phyloP scores from a whole-genome alignment of 2,113 vertebrate genomes.

The Macrotis lagotis region DNA sequence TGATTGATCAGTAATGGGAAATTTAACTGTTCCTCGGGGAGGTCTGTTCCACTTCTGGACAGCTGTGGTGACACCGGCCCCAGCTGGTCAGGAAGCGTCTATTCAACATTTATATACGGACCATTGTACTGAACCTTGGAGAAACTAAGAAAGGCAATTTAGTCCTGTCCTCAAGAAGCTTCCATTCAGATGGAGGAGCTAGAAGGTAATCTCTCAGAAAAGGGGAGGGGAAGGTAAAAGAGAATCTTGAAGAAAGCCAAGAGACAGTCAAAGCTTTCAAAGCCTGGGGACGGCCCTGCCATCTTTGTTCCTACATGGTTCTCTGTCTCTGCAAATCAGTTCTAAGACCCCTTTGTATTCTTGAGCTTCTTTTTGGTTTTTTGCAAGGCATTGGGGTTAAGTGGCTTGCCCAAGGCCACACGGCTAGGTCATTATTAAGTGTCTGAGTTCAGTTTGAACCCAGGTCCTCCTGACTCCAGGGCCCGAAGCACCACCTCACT shows the following conservation, averaged over 20 bases:
- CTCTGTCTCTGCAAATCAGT: neutral
- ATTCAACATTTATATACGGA: neutral
- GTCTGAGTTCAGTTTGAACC: too few species aligned
- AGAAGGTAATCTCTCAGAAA: neutral
- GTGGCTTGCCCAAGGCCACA: too few species aligned
- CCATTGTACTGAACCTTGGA: neutral
- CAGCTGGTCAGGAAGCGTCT: neutral
- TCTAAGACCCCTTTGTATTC: neutral
- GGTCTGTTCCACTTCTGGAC: neutral
- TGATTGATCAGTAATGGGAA: neutral
- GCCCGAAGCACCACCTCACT: too few species aligned
- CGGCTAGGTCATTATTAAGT: too few species aligned
- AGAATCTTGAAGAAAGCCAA: too few species aligned
- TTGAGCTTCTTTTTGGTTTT: too few species aligned
- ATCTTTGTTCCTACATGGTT: neutral
- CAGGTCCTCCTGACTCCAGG: too few species aligned
- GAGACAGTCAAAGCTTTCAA: too few species aligned
- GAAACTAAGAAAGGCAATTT: neutral
- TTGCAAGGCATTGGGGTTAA: too few species aligned
- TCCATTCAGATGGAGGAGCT: neutral
- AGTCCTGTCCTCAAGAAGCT: neutral
- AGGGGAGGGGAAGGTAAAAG: too few species aligned
- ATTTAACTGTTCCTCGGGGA: neutral
- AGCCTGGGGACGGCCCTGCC: too few species aligned
- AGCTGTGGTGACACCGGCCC: neutral